Percentiles rank a stretch among this genome's conserved stretches.
These are phyloP conservation scores for Deilephila elpenor DNA, from an alignment of 2,888 invertebrate genomes.

Conservation along the genomic window DNA sequence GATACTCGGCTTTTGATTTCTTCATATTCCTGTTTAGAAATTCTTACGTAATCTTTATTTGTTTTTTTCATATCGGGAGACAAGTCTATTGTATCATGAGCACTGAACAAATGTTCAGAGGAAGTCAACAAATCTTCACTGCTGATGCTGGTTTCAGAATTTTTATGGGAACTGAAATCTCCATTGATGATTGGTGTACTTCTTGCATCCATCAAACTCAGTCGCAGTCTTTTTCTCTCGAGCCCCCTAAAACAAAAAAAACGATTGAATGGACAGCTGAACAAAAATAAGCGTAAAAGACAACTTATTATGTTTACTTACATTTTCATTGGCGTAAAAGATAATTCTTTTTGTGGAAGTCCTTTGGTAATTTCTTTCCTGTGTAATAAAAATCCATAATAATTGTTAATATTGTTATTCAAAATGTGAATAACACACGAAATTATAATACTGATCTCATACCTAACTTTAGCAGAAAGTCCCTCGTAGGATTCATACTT, in stretches of 20 bases:
- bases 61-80: constrained; percentile 72
- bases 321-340: constrained; percentile 86
- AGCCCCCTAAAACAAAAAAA: constrained; percentile 64
- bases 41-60: constrained; percentile 87
- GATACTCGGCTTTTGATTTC: constrained; percentile 90
- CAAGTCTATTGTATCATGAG: constrained; percentile 76
- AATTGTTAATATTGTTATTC: not conserved
- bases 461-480: constrained; percentile 89
- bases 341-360: constrained; percentile 85
- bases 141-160: constrained; percentile 74
- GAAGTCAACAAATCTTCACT: constrained; percentile 77
- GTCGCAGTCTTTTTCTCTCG: constrained; percentile 77
- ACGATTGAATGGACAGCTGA: not conserved
- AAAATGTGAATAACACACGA: not conserved
- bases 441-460: constrained; percentile 39
- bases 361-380: constrained; percentile 86
- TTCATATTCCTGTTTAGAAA: constrained; percentile 90
- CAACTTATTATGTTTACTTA: constrained; percentile 66
- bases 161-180: constrained; percentile 68
- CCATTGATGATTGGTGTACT: constrained; percentile 73
- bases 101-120: constrained; percentile 74
- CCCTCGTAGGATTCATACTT: constrained; percentile 85
- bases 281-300: not conserved
- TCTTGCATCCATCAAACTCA: constrained; percentile 75
- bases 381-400: constrained; percentile 49